Base-by-base conservation (phyloP, 2,113 vertebrate genomes). In the Plecotus auritus region DNA sequence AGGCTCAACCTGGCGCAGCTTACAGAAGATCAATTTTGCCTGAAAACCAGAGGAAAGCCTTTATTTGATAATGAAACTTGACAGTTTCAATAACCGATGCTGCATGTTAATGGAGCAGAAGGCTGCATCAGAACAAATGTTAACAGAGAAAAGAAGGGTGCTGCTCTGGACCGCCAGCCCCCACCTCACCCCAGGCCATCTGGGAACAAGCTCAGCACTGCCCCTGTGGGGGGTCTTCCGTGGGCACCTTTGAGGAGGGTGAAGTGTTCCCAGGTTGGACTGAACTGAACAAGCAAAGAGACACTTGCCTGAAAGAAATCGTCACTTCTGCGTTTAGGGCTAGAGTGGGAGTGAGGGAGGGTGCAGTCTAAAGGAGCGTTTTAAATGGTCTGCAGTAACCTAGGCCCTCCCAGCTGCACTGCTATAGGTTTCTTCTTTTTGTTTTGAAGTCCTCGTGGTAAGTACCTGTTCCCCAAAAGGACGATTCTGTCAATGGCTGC, bases 381-480 rank as follows among this genome's bases (percentile, higher is more conserved):
- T 83, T 78, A 42, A 42, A 7, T 18, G 23, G 28, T 47, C 73
- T 42, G 47, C 49, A 54, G 49, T 37, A 35, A 78, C 9, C 23
- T 9, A 5, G 91, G 37, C 6, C 45, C 81, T 72, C 5, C 0
- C 3, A 20, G 82, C 28, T 9, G 32, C 40, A 28, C 7, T 64
- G 47, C 40, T 13, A 8, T 0, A 23, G 70, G 30, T 1, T 32
- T 35, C 45, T 26, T 37, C 59, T 35, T 40, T 45, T 26, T 28
- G 5, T 49, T 47, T 61, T n/a, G 30, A 81, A 37, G 73, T 56
- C 7, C 30, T 16, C 17, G 17, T 18, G 2, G n/a, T 1, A 51
- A 2, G 56, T 98, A 99, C 99, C 99, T 99, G 97, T 96, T 98
- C 90, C 98, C 99, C 98, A 99, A 98, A 61, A 98, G 98, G n/a